Conservation (phyloP, 2,113 vertebrate species). For the Budorcas taxicolor region DNA sequence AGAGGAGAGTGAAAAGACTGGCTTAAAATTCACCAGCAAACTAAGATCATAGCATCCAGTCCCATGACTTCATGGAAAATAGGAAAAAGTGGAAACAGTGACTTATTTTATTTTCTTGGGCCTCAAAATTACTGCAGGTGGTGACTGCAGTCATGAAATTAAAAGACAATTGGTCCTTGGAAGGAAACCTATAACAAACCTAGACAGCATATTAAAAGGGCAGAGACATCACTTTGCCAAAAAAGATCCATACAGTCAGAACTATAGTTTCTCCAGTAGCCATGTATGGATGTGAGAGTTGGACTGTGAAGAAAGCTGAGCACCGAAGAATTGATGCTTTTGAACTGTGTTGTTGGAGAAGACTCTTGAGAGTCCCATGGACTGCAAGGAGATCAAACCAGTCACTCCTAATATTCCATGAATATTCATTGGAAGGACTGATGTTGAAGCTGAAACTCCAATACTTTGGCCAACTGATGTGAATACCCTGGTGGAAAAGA, state of each 20-base stretch:
- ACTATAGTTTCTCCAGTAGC: not conserved
- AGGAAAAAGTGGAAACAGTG: not conserved
- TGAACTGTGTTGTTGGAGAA: not conserved
- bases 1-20: not conserved
- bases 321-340: not conserved
- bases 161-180: not conserved
- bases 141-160: not conserved
- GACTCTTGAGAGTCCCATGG: not conserved
- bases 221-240: not conserved
- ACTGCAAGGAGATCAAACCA: not conserved
- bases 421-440: not conserved
- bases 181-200: not conserved
- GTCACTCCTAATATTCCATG: not conserved
- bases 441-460: not conserved
- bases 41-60: not conserved
- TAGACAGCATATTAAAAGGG: not conserved
- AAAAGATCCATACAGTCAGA: not conserved
- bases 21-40: not conserved
- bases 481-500: not conserved
- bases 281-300: not conserved
- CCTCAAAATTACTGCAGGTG: not conserved
- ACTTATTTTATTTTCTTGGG: not conserved
- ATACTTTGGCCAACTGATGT: not conserved
- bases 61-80: not conserved
- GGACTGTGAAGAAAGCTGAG: not conserved